Base-by-base conservation (phyloP, 2,797 vertebrate species). In the Buphagus erythrorhynchus region DNA sequence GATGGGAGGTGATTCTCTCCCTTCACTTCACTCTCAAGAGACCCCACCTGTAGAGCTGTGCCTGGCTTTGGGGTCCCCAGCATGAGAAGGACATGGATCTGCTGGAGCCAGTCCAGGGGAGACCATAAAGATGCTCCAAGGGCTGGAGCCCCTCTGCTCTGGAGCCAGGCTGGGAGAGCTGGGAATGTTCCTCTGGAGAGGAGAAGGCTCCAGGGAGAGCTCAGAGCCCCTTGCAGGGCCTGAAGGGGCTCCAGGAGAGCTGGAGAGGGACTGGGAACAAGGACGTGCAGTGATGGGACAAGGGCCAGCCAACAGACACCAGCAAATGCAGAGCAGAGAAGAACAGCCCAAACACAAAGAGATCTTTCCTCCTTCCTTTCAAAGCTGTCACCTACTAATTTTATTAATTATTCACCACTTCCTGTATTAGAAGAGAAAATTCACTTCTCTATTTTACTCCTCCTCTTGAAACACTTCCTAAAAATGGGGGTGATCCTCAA, bases 101-200 rank as follows among this genome's bases (percentile, higher is more conserved):
- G 17, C 40, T 67, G 61, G 54, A 73, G 5, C 0, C 0, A 35
- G 12, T 29, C 28, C 49, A 57, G 19, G 38, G n/a, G 13, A 63
- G 14, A 2, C 2, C 49, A 69, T 1, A 0, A 2, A 33, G 14
- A 13, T 26, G 28, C n/a, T 69, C 49, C 2, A 1, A 49, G 69
- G 38, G 38, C 16, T 46, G 54, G 26, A 68, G 21, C 16, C 3
- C 20, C 45, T 31, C 21, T 52, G 33, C 54, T 75, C 55, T 57
- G 36, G 13, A 29, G 42, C 5, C 57, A 57, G 49, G 28, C 71
- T 89, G 78, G 43, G n/a, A 45, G n/a, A 49, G 36, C 22, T 55
- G 55, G 13, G 5, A 1, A 0, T 25, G 36, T 0, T 62, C 63
- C 33, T 11, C 55, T 38, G 36, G 13, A 49, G n/a, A 46, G 0